These are phyloP conservation scores for Pseudomyrmex sp. DNA, from an alignment of 1,140 invertebrate genomes.

Conservation along the genomic window DNA sequence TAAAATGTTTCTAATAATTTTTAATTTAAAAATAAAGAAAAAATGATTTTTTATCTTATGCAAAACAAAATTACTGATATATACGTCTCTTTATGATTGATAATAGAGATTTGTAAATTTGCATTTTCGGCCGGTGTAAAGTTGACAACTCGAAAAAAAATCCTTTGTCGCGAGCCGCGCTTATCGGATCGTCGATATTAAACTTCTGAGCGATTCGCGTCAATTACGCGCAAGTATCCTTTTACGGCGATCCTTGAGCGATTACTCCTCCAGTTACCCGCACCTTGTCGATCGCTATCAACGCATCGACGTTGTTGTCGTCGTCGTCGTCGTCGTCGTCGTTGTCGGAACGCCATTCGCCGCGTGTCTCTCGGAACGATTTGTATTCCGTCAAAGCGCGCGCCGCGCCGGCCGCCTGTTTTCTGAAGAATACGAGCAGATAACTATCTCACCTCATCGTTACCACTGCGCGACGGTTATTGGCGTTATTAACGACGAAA, in stretches of 20 bases:
- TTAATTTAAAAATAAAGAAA: neutral
- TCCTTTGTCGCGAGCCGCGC: constrained; percentile 8
- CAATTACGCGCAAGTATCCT: constrained; percentile 40
- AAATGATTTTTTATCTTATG: no score
- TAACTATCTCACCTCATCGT: constrained; percentile 51
- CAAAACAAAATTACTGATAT: no score
- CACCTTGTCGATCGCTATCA: constrained; percentile 55
- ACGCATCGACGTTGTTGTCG: constrained; percentile 1
- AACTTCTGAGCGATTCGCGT: constrained; percentile 48
- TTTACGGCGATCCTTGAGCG: constrained; percentile 44
- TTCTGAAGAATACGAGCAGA: constrained; percentile 39
- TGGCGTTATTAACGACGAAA: constrained; percentile 26
- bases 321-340: neutral
- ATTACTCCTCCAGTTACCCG: constrained; percentile 34
- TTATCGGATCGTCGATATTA: constrained; percentile 26
- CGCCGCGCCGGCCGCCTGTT: neutral
- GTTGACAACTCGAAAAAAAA: neutral
- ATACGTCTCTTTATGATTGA: no score
- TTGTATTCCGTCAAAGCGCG: constrained; percentile 44
- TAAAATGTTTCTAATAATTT: neutral
- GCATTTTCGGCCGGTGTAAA: no score
- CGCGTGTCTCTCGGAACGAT: constrained; percentile 45
- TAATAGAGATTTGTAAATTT: no score
- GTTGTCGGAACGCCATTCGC: neutral
- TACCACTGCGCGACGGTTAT: constrained; percentile 10